These are phyloP conservation scores for Antheraea yamamai DNA, from an alignment of 2,888 invertebrate species.

Conservation along the genomic window DNA sequence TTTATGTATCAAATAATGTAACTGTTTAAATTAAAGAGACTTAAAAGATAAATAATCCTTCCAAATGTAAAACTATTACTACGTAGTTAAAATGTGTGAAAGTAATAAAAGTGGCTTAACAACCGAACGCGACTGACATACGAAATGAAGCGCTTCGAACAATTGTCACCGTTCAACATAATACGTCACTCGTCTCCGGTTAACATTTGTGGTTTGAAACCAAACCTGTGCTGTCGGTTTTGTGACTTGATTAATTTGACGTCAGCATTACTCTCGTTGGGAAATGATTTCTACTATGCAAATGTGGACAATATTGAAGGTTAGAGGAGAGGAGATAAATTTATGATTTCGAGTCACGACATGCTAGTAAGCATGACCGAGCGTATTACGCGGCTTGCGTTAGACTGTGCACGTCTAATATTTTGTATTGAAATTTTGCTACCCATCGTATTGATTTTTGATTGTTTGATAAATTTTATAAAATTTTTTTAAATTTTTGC, in stretches of 20 bases:
- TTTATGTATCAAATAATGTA: background rate
- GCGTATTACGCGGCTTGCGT: no score
- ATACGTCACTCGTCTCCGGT: background rate
- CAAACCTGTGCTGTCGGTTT: background rate
- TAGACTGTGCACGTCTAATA: no score
- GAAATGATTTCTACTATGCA: background rate
- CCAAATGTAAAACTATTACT: background rate
- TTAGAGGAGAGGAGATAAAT: no score
- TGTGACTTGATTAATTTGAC: background rate
- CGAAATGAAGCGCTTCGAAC: background rate
- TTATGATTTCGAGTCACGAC: no score
- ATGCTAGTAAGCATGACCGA: no score
- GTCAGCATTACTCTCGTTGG: background rate
- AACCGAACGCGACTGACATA: background rate
- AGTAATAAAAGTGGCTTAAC: slow-evolving; percentile 6
- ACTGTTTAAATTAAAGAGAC: background rate
- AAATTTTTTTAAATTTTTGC: no score
- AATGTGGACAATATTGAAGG: no score
- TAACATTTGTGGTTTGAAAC: background rate
- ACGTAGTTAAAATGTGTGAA: background rate
- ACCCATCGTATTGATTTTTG: no score
- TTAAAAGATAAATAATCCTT: background rate
- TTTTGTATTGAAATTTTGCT: no score
- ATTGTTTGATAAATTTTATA: no score
- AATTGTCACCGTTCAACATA: background rate